Evolutionary conservation across 2,797 vertebrate genomes (phyloP), one percentile per base, ranked within the genome.

Genomic region (Poeciliopsis presidionis): DNA sequence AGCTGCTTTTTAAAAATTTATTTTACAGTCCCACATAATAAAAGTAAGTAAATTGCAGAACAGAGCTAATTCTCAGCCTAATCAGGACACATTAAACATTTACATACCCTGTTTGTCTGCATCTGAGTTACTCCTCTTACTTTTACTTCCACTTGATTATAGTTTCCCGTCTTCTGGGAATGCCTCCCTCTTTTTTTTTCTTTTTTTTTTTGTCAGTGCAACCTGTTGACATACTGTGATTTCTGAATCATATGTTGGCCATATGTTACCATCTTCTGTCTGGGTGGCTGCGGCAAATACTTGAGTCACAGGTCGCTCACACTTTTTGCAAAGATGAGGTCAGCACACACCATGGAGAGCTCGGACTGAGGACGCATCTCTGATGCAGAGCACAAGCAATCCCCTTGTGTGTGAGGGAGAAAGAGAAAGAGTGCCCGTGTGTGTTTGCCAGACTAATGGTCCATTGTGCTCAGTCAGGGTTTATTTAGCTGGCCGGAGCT

Each of bases 281-380:
- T 93, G 88, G 80, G 84, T 85, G 2, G 78, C 81, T 84, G 78
- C 92, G 88, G 92, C 92, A 89, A 90, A 93, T 86, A 81, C 87
- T 84, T 94, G 92, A 92, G 89, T 94, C 93, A 93, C 45, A 67
- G 89, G 87, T 93, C 86, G 77, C 93, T 94, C 90, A 57, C 73
- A 82, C 88, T 88, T 91, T 73, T 91, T 73, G 5, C 89, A 86
- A 78, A 90, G 91, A 94, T 94, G 91, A 94, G 89, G 92, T 94
- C 92, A 94, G 94, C 88, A 88, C 82, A 86, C 89, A 74, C 59
- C 20, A 57, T 43, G 72, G 80, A 88, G 88, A 84, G 88, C 89
- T 89, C 86, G 55, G 89, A 89, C 89, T 90, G 85, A 88, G 89
- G 92, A 87, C 85, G 82, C 92, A 84, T 89, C 86, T 81, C 73